These are phyloP conservation scores for Limnodromus scolopaceus DNA, from an alignment of 2,797 vertebrate genomes.

Conservation along the genomic window DNA sequence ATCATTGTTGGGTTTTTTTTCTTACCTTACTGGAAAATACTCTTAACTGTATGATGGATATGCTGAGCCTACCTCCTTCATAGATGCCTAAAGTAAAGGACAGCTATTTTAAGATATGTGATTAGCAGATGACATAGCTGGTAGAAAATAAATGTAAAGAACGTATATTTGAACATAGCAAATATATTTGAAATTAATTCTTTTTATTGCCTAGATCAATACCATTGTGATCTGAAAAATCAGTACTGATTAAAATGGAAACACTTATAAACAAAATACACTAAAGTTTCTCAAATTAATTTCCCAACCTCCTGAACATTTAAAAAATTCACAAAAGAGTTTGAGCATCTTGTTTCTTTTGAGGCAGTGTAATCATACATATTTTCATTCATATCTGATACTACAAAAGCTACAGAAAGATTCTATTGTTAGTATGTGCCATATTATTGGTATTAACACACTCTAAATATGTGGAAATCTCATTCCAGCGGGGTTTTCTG, in stretches of 20 bases:
- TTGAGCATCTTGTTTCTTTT: conserved; percentile 52
- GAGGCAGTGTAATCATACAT: conserved; percentile 8
- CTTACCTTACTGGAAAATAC: not conserved
- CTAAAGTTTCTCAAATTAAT: conserved; percentile 1
- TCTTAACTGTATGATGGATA: not conserved
- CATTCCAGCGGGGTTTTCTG: conserved; percentile 55
- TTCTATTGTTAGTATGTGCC: conserved; percentile 51
- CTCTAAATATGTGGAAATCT: conserved; percentile 67
- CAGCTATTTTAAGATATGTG: not conserved
- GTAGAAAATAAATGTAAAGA: not conserved
- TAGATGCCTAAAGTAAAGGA: not conserved
- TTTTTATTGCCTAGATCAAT: not conserved
- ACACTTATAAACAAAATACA: not conserved
- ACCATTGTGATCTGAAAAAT: not conserved
- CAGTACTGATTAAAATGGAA: not conserved
- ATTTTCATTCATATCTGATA: conserved; percentile 58
- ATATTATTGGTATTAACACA: conserved; percentile 67
- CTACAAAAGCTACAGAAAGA: conserved; percentile 57
- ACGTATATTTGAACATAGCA: not conserved
- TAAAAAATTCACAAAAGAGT: conserved; percentile 8
- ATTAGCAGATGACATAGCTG: not conserved
- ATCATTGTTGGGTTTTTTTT: fast-evolving
- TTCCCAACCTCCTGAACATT: not conserved
- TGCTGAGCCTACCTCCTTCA: not conserved
- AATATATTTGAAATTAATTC: not conserved